Percentiles rank a stretch among this genome's conserved stretches.
phyloP scores from a whole-genome alignment of 92 coral and sea anemone species.

The Metridium senile region DNA sequence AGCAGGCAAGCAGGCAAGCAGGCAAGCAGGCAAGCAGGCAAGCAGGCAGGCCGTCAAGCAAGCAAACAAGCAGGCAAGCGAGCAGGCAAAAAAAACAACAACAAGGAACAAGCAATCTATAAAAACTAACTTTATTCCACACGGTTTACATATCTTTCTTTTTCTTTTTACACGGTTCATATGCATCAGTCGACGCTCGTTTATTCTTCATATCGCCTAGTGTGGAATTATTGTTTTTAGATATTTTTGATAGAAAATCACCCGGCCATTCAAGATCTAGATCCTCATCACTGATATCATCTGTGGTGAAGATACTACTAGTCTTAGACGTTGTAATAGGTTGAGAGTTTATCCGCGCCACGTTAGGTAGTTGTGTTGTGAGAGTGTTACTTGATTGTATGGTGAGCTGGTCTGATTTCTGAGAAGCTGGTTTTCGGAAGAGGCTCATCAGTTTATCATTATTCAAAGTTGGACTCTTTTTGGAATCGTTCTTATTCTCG shows the following conservation, averaged over 20 bases:
- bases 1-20: too few relatives aligned
- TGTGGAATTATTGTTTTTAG: not conserved
- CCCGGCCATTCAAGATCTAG: constrained; percentile 73
- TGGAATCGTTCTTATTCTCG: not conserved
- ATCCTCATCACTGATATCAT: constrained; percentile 73
- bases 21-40: too few relatives aligned
- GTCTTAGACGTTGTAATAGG: not conserved
- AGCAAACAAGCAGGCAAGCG: too few relatives aligned
- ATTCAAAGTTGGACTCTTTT: not conserved
- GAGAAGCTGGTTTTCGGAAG: constrained; percentile 11
- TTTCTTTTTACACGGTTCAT: constrained; percentile 28
- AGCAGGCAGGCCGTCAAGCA: too few relatives aligned
- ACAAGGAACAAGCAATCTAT: not conserved
- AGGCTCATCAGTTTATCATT: constrained; percentile 14
- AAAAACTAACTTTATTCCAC: not conserved
- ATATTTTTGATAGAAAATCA: constrained; percentile 20
- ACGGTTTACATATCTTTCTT: constrained; percentile 4
- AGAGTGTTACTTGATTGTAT: not conserved
- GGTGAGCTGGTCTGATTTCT: constrained; percentile 1
- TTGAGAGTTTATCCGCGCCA: not conserved
- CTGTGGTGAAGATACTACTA: constrained; percentile 61
- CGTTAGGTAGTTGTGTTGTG: not conserved
- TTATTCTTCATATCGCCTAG: not conserved
- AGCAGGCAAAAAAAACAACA: too few relatives aligned
- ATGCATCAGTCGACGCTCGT: not conserved